phyloP scores from a whole-genome alignment of 2,113 vertebrate genomes.

The Pleuronectes platessa region DNA sequence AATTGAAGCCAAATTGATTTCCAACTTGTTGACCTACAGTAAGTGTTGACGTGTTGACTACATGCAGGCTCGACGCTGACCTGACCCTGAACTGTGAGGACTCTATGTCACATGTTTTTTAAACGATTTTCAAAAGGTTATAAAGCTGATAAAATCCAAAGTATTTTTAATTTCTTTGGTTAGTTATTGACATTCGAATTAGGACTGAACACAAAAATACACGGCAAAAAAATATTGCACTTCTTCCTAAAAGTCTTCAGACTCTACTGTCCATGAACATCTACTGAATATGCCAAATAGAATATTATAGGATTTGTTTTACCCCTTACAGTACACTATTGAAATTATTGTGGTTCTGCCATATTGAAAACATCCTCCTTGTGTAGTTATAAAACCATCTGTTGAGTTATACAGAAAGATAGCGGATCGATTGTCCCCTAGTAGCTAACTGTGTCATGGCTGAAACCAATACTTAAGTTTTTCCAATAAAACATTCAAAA shows the following conservation, averaged over 20 bases:
- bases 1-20: conserved; percentile 46
- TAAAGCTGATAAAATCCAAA: too few relatives aligned
- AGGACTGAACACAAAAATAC: too few relatives aligned
- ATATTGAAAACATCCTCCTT: not conserved
- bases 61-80: not conserved
- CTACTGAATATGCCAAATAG: too few relatives aligned
- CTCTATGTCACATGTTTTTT: not conserved
- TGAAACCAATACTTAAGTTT: not conserved
- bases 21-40: conserved; percentile 31
- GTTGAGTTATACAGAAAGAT: not conserved
- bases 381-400: not conserved
- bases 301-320: not conserved
- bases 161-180: too few relatives aligned
- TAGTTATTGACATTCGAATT: too few relatives aligned
- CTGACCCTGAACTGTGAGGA: conserved; percentile 5
- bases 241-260: too few relatives aligned
- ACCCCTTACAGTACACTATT: not conserved
- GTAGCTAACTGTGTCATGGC: not conserved
- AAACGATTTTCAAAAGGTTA: not conserved
- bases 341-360: not conserved
- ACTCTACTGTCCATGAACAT: too few relatives aligned
- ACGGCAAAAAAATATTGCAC: too few relatives aligned
- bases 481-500: not conserved
- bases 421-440: too few relatives aligned
- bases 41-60: not conserved